phyloP scores from a whole-genome alignment of 2,797 vertebrate genomes.

The Odontamblyopus rebecca region DNA sequence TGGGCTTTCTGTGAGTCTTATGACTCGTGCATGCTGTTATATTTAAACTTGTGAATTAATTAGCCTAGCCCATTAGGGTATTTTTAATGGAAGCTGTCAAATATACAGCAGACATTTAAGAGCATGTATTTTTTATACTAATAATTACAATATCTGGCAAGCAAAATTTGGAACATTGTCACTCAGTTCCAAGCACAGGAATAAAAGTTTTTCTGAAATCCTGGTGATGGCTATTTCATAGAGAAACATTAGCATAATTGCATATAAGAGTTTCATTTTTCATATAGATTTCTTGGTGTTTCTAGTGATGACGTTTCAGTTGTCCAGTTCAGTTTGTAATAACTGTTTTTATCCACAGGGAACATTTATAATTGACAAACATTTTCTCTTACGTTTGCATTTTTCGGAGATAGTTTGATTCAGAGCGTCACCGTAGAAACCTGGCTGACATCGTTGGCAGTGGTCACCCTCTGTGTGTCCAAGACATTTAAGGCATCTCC shows the following conservation, averaged over 20 bases:
- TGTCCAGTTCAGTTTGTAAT: neutral
- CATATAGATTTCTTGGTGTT: neutral
- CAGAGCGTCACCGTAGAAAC: constrained; percentile 84
- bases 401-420: constrained; percentile 61
- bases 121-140: neutral
- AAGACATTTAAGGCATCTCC: constrained; percentile 86
- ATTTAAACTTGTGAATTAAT: constrained; percentile 26
- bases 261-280: neutral
- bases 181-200: neutral
- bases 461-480: constrained; percentile 81
- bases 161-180: neutral
- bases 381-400: constrained; percentile 81
- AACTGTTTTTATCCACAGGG: neutral
- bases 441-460: constrained; percentile 80
- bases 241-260: neutral
- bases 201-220: neutral
- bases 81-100: constrained; percentile 20
- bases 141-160: neutral
- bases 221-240: neutral
- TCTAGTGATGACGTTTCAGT: neutral
- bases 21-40: constrained; percentile 22
- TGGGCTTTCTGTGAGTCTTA: constrained; percentile 28
- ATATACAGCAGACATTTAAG: constrained; percentile 8
- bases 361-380: neutral
- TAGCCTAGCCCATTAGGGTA: constrained; percentile 24